These are phyloP conservation scores for Cavia aperea DNA, from an alignment of 2,113 vertebrate species.

Conservation along the genomic window DNA sequence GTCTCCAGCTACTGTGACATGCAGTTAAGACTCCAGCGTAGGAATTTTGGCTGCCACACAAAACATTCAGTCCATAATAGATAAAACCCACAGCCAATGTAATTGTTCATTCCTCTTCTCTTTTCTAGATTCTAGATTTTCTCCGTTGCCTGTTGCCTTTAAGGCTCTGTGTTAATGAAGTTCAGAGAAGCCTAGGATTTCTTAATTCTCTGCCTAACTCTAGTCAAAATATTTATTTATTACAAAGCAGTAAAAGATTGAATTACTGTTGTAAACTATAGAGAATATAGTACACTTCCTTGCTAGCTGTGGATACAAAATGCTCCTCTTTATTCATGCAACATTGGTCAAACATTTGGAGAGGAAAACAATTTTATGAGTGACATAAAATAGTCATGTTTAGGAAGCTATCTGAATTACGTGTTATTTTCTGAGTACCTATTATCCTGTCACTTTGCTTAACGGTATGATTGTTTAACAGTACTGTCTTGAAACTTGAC, in stretches of 20 bases:
- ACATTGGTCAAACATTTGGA: not conserved
- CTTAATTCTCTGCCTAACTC: not conserved
- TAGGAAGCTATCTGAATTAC: not conserved
- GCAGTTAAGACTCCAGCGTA: not conserved
- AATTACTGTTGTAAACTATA: not conserved
- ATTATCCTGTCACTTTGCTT: not conserved
- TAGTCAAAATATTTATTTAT: slow-evolving; percentile 23
- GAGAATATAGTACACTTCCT: not conserved
- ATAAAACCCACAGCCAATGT: not conserved
- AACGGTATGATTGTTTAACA: not conserved
- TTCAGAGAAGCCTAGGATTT: not conserved
- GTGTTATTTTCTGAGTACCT: not conserved
- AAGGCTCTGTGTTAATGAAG: not conserved
- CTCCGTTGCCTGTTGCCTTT: not conserved
- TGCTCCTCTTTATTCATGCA: not conserved
- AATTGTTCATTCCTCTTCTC: not conserved
- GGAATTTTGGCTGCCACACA: not conserved
- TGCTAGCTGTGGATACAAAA: not conserved
- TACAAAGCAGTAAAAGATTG: not conserved
- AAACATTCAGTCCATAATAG: not conserved
- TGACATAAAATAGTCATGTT: not conserved
- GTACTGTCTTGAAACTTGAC: not conserved
- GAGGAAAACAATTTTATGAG: not conserved
- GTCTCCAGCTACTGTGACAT: not conserved
- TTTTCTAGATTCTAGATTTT: slow-evolving; percentile 7